Percentiles rank a stretch among this genome's conserved stretches.
Conservation (phyloP, 1,140 invertebrate genomes). For the Nasonia vitripennis region DNA sequence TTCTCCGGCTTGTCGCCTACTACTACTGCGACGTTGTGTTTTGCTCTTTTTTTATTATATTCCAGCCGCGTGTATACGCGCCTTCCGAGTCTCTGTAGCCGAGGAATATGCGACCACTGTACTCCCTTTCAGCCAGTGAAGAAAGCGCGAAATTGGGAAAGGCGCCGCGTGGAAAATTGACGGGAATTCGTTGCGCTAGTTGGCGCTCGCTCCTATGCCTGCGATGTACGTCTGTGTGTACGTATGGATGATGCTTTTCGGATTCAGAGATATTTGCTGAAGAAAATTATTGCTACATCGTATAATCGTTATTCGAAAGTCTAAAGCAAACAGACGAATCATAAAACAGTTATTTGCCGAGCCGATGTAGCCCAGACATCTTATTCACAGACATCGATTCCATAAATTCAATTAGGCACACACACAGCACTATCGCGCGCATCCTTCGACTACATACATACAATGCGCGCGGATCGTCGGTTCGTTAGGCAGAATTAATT, state of each 20-base stretch:
- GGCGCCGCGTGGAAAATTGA: constrained; percentile 58
- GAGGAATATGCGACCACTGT: not conserved
- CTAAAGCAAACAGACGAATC: no score
- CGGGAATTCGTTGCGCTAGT: constrained; percentile 64
- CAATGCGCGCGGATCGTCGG: not conserved
- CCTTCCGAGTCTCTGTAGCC: constrained; percentile 25
- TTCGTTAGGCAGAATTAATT: constrained; percentile 51
- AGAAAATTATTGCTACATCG: no score
- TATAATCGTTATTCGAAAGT: no score
- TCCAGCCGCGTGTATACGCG: not conserved
- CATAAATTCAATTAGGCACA: not conserved
- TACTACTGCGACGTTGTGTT: not conserved
- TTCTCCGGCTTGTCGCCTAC: not conserved
- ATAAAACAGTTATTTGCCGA: no score
- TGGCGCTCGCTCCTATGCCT: constrained; percentile 15
- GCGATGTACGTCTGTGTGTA: not conserved
- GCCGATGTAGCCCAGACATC: not conserved
- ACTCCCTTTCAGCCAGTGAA: constrained; percentile 56
- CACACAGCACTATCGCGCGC: not conserved
- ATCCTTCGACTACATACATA: not conserved
- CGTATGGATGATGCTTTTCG: not conserved
- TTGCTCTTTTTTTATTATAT: not conserved
- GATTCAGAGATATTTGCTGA: no score
- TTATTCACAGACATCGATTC: not conserved
- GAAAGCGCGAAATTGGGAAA: constrained; percentile 71